Base-by-base conservation (phyloP, 2,797 vertebrate species). In the Girardinus metallicus region DNA sequence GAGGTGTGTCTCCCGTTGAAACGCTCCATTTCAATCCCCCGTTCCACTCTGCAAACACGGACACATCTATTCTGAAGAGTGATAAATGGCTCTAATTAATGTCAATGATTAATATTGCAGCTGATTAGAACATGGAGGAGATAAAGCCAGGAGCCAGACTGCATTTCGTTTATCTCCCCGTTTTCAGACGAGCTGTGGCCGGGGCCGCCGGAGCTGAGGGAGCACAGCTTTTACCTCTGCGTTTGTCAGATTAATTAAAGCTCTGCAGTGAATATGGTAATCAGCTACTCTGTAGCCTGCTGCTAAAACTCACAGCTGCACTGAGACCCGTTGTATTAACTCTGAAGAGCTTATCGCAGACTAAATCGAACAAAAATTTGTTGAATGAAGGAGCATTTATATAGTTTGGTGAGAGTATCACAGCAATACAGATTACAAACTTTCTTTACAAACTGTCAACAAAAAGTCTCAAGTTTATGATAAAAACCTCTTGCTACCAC, bases 1-100 rank as follows among this genome's bases (percentile, higher is more conserved):
- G 77, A 88, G 87, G 92, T 83, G 88, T 90, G 88, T 86, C 82
- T 74, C 84, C 80, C 79, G 80, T 84, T 68, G 88, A 87, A 91
- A 90, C 76, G 88, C 90, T 93, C 80, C 87, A 76, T 53, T 57
- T 84, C 88, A 73, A 76, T 89, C 85, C 85, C 41, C 80, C 76
- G 85, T 92, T 91, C 87, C 79, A 21, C 84, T 87, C 87, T 80
- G 85, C 85, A 90, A 85, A 89, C 91, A 82, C 84, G 76, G 93
- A 95, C 93, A 90, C 92, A 85, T 94, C 94, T 88, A 91, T 94
- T 94, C 92, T 91, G 90, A 93, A 80, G 84, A 75, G 71, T 96
- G 95, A 96, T 96, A 95, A 95, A 96, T 96, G 93, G 92, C 89
- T 88, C 88, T 95, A 96, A 96, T 96, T 96, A 96, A 93, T 87